Evolutionary conservation across 2,888 invertebrate species (phyloP).

Genomic region (Pristionchus fissidentatus): DNA sequence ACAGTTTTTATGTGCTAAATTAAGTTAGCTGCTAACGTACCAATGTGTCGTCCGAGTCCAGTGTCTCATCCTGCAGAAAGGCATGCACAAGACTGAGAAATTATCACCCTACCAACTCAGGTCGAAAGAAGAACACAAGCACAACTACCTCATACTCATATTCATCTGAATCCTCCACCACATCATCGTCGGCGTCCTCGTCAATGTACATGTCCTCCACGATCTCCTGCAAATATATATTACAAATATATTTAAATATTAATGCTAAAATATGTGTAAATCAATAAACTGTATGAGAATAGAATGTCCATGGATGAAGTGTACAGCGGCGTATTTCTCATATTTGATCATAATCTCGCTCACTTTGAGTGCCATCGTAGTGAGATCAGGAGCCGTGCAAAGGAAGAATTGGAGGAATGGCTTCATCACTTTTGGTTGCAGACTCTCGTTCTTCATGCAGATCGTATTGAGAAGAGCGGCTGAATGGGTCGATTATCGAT

Average conservation of each 20-base stretch:
- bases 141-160: neutral
- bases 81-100: too few species aligned
- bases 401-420: constrained; percentile 25
- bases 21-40: neutral
- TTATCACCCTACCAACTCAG: neutral
- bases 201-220: neutral
- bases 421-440: neutral
- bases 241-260: neutral
- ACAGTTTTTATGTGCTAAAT: too few species aligned
- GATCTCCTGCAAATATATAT: neutral
- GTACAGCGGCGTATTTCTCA: too few species aligned
- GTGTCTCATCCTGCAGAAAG: too few species aligned
- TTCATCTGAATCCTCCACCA: neutral
- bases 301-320: too few species aligned
- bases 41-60: neutral
- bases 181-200: neutral
- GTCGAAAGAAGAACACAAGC: neutral
- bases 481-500: neutral
- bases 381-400: neutral
- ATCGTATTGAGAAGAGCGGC: neutral
- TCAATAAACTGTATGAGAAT: neutral
- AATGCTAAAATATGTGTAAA: too few species aligned
- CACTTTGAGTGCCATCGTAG: neutral
- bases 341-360: too few species aligned
- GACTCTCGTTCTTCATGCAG: neutral